Evolutionary conservation across 2,888 invertebrate genomes (phyloP), one percentile per base, ranked within the genome.

Genomic region (Ferrisia virgata): DNA sequence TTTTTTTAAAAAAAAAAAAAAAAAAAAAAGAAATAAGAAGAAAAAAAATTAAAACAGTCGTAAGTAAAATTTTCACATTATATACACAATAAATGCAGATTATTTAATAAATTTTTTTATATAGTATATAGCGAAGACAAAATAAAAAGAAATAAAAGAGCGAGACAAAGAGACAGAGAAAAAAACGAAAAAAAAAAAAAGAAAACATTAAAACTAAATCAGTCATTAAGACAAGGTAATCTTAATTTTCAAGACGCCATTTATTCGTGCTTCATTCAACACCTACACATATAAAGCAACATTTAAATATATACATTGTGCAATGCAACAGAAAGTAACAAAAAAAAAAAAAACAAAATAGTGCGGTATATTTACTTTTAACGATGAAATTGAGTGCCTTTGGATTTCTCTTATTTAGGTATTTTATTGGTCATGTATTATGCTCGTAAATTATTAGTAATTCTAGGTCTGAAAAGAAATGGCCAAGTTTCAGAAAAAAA

Each of bases 191-290:
- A 64, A 72, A 72, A 72, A 72, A 22, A 11, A 18, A 72, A 72
- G 33, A 72, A 64, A 72, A 33, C 25, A 64, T 64, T 64, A 72
- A 31, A 33, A 72, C 72, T 72, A 72, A 72, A 72, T 72, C 72
- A 72, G 72, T 72, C 72, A 72, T 72, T 33, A 72, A 72, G 72
- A 72, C 72, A 72, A 72, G 72, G 72, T 72, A 72, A 72, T 72
- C 72, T 72, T 72, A 72, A 72, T 72, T 72, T 72, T 72, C 72
- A 72, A 72, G 72, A 72, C 33, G 72, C 72, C 33, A 33, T 72
- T 72, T n/a, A n/a, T n/a, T 72, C 33, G 31, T 81, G 81, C 81
- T 81, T 81, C 81, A 43, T 47, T 81, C 81, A 81, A 81, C 53
- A 81, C 81, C 81, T 81, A 81, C 33, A 53, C 53, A 53, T 53